Evolutionary conservation across 2,888 invertebrate genomes (phyloP).

Genomic region (Dione vanillae): DNA sequence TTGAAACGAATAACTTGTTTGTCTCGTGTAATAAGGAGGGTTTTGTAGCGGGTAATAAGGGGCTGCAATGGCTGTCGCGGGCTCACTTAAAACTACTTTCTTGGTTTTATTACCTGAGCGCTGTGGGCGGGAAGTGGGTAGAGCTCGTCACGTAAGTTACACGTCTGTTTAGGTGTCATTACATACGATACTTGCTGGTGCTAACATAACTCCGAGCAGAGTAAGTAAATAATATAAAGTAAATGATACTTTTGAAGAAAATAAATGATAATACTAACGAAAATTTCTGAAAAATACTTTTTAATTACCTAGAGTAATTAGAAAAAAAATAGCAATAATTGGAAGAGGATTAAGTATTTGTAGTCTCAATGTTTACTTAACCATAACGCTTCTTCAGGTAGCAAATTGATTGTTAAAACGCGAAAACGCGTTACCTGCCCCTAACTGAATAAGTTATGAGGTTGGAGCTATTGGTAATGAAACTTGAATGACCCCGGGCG

Average conservation of each 20-base stretch:
- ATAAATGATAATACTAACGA: background rate
- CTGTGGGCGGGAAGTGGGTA: conserved; percentile 63
- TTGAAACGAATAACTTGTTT: conserved; percentile 84
- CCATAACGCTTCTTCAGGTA: conserved; percentile 68
- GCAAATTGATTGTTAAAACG: conserved; percentile 78
- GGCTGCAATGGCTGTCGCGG: conserved; percentile 76
- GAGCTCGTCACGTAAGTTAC: conserved; percentile 55
- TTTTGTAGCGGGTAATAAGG: conserved; percentile 78
- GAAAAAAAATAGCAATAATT: conserved; percentile 3
- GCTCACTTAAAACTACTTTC: conserved; percentile 82
- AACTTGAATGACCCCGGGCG: conserved; percentile 77
- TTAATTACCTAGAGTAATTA: background rate
- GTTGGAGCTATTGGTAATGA: conserved; percentile 78
- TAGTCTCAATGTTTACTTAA: conserved; percentile 58
- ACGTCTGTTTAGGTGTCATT: conserved; percentile 47
- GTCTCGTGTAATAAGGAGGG: conserved; percentile 81
- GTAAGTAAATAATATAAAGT: conserved; percentile 1
- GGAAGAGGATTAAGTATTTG: conserved; percentile 45
- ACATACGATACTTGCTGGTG: conserved; percentile 43
- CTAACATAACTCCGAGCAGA: conserved; percentile 25
- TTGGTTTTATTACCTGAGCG: conserved; percentile 81
- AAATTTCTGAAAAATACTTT: background rate
- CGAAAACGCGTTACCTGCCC: conserved; percentile 78
- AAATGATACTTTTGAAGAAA: background rate
- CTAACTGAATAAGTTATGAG: conserved; percentile 81